Evolutionary conservation across 1,140 invertebrate species (phyloP), one percentile per base, ranked within the genome.

Genomic region (Octopus sinensis): DNA sequence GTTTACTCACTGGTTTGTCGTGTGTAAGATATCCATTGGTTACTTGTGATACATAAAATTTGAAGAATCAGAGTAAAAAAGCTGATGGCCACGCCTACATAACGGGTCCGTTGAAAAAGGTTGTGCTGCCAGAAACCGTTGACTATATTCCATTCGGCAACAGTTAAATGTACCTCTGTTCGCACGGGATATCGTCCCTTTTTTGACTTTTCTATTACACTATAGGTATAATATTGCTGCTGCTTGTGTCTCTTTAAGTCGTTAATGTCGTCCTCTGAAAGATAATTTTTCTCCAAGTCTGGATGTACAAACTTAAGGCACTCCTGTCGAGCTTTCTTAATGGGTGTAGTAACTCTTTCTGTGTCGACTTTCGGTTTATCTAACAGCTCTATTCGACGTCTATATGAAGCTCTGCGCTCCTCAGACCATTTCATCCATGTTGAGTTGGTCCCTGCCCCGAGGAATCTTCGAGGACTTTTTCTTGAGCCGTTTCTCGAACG

Each of bases 291-390:
- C 79, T 88, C 87, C 80, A 90, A 82, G 77, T 90, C 88, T 54
- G 88, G 87, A 79, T 87, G 87, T 43, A 90, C 84, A 82, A 90
- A 90, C 83, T 87, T 87, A 17, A 88, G 81, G 30, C 88, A 86
- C 82, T 90, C 90, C 83, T 90, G 84, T 5, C 89, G 85, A 43
- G 89, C 90, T 82, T 90, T 90, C 80, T 88, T 89, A 6, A 90
- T 86, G 5, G 90, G 90, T 7, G 90, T 90, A 17, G 90, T 87
- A 75, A 88, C 86, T 12, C 90, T 80, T 62, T 85, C 85, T 30
- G 83, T 81, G 54, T 85, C 84, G 54, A 84, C 81, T 12, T 85
- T 83, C n/a, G 84, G 82, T 56, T 88, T 85, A 9, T 88, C 90
- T 78, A 90, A 82, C 9, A 86, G 81, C 62, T 89, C 86, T n/a